Conservation (phyloP, 2,113 vertebrate genomes). For the Oreochromis spilurus region DNA sequence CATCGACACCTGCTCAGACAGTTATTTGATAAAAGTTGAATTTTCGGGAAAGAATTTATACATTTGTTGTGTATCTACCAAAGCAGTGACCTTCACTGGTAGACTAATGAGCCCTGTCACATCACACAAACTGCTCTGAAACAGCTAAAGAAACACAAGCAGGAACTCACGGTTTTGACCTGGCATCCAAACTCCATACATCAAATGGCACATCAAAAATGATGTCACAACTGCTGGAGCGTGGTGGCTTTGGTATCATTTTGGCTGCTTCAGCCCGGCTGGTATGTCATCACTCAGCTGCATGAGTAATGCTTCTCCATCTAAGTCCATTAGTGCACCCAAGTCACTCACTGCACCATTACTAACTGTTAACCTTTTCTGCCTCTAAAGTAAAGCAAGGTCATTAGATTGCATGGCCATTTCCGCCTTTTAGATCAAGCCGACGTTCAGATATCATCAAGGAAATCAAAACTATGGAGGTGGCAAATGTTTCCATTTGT, state of each 20-base stretch:
- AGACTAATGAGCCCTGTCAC: neutral
- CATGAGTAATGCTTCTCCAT: constrained; percentile 22
- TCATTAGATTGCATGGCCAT: constrained; percentile 8
- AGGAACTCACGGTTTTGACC: neutral
- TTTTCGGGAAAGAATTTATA: neutral
- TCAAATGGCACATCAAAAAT: neutral
- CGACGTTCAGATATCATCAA: neutral
- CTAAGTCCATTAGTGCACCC: constrained; percentile 47
- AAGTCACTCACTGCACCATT: constrained; percentile 36
- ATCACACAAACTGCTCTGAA: neutral
- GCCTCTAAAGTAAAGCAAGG: constrained; percentile 16
- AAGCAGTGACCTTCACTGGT: neutral
- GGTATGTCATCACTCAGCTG: constrained; percentile 20
- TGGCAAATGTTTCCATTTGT: neutral
- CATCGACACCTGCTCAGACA: neutral
- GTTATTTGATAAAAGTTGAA: neutral
- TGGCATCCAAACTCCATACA: neutral
- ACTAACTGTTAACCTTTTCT: constrained; percentile 40
- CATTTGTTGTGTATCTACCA: neutral
- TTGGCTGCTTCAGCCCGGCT: neutral
- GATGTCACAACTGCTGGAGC: neutral
- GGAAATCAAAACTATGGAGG: neutral
- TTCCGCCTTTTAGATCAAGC: constrained; percentile 2
- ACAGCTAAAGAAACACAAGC: neutral
- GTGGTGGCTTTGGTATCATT: neutral